Evolutionary conservation across 2,113 vertebrate genomes (phyloP), one percentile per base, ranked within the genome.

Genomic region (Pimephales promelas): DNA sequence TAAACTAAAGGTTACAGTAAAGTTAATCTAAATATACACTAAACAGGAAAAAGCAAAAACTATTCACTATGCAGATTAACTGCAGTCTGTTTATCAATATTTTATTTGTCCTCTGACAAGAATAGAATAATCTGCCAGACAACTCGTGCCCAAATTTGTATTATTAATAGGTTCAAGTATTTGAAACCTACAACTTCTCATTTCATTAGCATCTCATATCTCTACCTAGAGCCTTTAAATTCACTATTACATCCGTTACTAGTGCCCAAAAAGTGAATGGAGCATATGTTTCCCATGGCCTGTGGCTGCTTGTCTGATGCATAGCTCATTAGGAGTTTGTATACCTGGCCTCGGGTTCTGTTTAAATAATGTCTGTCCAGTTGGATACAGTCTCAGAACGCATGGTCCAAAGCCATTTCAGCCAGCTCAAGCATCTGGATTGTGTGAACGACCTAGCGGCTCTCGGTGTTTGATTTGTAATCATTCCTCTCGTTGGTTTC

Each of bases 301-400:
- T 54, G 71, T 73, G 57, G 73, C 31, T 66, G 77, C 22, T 43
- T 79, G 78, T 45, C 36, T 52, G 81, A 84, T 28, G 49, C 61
- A 82, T 73, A 34, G 73, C 84, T 87, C 86, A 83, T 84, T 80
- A 80, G 47, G 26, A 79, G 82, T 84, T 84, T 86, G 83, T 86
- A 81, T 81, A 66, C 78, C 62, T 87, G 82, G 75, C 86, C 82
- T 81, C 52, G 78, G 82, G 11, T 75, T 52, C 47, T 70, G 86
- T 87, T 79, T 83, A 85, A 87, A 85, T 59, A 43, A 78, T 40
- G 16, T 79, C 71, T 22, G 40, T 75, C 57, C 26, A 49, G 49
- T 74, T 79, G 66, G 40, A 79, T 68, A 11, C 77, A 54, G 77
- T 74, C 72, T 71, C n/a, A 59, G 59, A 68, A 43, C 10, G 28